Base-by-base conservation (phyloP, 1,140 invertebrate species). In the Rhagoletis pomonella region DNA sequence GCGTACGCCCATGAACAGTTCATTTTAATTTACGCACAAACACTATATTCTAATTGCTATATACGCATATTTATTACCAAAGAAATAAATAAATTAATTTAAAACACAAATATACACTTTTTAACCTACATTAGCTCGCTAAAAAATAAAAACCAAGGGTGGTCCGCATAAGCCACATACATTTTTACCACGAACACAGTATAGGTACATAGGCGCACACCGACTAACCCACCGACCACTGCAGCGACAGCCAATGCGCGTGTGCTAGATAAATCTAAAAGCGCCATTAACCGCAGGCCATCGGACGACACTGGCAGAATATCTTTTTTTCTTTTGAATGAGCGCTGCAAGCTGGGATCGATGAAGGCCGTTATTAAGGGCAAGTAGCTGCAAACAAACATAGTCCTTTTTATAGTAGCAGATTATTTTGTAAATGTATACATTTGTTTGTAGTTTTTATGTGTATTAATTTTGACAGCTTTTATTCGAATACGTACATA, bases 221-320 rank as follows among this genome's bases (percentile, higher is more conserved):
- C 50, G 10, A 55, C 50, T 55, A 55, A 10, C 50, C 50, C 50
- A 55, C 50, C 50, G 60, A 62, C 60, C 60, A 14, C 60, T 14
- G n/a, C 60, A 14, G 4, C 60, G 60, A 14, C 60, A 62, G 60
- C n/a, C 60, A 62, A 9, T 62, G 60, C 12, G n/a, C 60, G n/a
- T 62, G 60, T 62, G 60, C 60, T 62, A n/a, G 60, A 62, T 62
- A 62, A 62, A 62, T 62, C 60, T 62, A 62, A 62, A 62, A 55
- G 10, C 7, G 4, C 60, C 12, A 62, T 62, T 62, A 62, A 62
- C 60, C 60, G 17, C 12, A n/a, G n/a, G 17, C 0, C 60, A 62
- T 4, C 17, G 60, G n/a, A 62, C 60, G 60, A 62, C 60, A n/a
- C 60, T 59, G n/a, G 9, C 12, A 62, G 60, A 7, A 17, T 1